Evolutionary conservation across 2,888 invertebrate genomes (phyloP).

Genomic region (Antheraea yamamai): DNA sequence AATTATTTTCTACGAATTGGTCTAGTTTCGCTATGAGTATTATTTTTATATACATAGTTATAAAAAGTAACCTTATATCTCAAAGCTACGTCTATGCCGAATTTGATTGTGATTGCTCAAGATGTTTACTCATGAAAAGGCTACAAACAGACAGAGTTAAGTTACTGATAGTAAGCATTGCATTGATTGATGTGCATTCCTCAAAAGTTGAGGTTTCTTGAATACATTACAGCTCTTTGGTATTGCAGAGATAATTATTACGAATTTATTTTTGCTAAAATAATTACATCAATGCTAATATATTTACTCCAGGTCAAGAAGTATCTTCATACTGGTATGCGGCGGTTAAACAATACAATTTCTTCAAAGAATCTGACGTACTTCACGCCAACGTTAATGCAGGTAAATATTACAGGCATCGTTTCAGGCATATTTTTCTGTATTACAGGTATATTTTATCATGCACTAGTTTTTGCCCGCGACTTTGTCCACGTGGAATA

Average conservation of each 20-base stretch:
- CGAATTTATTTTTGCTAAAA: not conserved
- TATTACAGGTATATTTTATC: too few relatives aligned
- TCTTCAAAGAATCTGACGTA: constrained; percentile 86
- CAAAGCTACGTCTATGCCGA: too few relatives aligned
- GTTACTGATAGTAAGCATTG: too few relatives aligned
- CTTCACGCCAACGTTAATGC: constrained; percentile 90
- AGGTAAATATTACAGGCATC: constrained; percentile 69
- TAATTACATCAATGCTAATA: not conserved
- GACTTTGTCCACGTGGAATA: too few relatives aligned
- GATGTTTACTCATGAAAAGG: too few relatives aligned
- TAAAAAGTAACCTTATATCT: too few relatives aligned
- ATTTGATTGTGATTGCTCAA: too few relatives aligned
- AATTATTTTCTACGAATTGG: not conserved
- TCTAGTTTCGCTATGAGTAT: too few relatives aligned
- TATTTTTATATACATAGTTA: too few relatives aligned
- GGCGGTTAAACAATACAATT: constrained; percentile 88
- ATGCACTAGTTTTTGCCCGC: too few relatives aligned
- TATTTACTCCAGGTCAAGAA: constrained; percentile 84
- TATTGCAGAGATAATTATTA: not conserved
- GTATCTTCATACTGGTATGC: constrained; percentile 92
- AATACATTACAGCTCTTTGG: not conserved
- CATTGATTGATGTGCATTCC: not conserved
- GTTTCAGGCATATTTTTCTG: too few relatives aligned
- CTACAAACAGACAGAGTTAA: too few relatives aligned
- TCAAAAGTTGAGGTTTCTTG: not conserved